Percentiles rank a stretch among this genome's conserved stretches.
These are phyloP conservation scores for Hyphantria cunea DNA, from an alignment of 1,140 invertebrate genomes.

Conservation along the genomic window DNA sequence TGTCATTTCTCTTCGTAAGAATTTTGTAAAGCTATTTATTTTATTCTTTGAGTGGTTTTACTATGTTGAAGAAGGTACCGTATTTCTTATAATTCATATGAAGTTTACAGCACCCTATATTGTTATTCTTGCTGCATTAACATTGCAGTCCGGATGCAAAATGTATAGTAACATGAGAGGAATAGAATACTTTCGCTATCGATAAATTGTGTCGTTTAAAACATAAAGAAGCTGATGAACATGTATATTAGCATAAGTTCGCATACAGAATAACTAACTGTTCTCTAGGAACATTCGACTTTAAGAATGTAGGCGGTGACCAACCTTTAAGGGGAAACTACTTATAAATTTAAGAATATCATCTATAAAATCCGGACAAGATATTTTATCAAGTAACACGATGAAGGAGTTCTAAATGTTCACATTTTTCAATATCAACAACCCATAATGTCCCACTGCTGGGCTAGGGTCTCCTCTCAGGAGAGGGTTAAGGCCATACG, in stretches of 20 bases:
- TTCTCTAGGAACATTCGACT: not conserved
- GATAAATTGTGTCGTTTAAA: slow-evolving; percentile 21
- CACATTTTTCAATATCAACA: too few relatives aligned
- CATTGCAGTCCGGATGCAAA: slow-evolving; percentile 26
- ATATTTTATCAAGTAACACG: too few relatives aligned
- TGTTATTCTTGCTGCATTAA: slow-evolving; percentile 20
- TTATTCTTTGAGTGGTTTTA: not conserved
- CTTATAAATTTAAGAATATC: not conserved
- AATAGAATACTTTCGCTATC: slow-evolving; percentile 30
- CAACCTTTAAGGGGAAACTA: not conserved
- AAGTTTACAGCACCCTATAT: not conserved
- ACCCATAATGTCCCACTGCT: too few relatives aligned
- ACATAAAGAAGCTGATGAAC: slow-evolving; percentile 12
- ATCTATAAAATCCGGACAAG: too few relatives aligned
- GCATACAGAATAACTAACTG: slow-evolving; percentile 9
- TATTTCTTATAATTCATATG: not conserved
- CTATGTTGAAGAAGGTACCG: slow-evolving; percentile 22
- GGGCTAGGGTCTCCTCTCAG: too few relatives aligned
- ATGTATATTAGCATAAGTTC: slow-evolving; percentile 20
- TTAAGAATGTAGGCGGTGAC: not conserved
- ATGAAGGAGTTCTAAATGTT: too few relatives aligned
- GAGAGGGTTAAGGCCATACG: too few relatives aligned
- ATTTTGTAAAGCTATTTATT: not conserved
- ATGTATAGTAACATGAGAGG: slow-evolving; percentile 24
- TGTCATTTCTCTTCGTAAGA: not conserved